phyloP scores from a whole-genome alignment of 2,797 vertebrate genomes.

The Danionella dracula region DNA sequence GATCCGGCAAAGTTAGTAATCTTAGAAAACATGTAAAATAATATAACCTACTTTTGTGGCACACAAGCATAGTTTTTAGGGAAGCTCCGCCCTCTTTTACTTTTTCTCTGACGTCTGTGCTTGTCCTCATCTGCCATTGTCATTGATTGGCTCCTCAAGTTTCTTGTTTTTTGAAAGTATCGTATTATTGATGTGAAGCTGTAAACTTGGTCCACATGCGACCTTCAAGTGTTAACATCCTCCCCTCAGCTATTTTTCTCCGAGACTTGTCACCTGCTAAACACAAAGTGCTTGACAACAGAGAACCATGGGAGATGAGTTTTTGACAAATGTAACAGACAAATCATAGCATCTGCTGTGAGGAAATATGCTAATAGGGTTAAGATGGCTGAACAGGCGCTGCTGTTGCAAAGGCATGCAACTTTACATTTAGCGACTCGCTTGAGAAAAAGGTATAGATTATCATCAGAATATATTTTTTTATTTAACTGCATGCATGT shows the following conservation, averaged over 20 bases:
- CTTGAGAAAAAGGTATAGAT: not conserved
- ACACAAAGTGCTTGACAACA: conserved; percentile 41
- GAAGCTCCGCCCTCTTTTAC: not conserved
- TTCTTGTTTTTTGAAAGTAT: conserved; percentile 27
- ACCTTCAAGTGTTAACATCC: conserved; percentile 38
- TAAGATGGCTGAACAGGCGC: conserved; percentile 45
- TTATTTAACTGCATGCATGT: not conserved
- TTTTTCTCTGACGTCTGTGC: not conserved
- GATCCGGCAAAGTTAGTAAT: conserved; percentile 40
- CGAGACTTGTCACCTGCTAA: conserved; percentile 48
- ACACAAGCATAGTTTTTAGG: conserved; percentile 24
- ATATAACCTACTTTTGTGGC: conserved; percentile 32
- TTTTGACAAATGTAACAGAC: conserved; percentile 45
- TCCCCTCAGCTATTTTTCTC: conserved; percentile 38
- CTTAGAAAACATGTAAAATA: conserved; percentile 34
- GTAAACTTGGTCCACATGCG: conserved; percentile 27
- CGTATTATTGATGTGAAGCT: not conserved
- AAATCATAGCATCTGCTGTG: conserved; percentile 45
- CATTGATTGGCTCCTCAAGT: not conserved
- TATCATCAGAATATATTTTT: not conserved
- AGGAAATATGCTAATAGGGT: conserved; percentile 44
- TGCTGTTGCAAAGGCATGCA: conserved; percentile 20
- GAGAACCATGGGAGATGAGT: conserved; percentile 52
- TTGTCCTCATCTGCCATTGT: not conserved
- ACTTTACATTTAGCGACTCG: conserved; percentile 30